Conservation (phyloP, 1,140 invertebrate species). For the Campoletis sonorensis region DNA sequence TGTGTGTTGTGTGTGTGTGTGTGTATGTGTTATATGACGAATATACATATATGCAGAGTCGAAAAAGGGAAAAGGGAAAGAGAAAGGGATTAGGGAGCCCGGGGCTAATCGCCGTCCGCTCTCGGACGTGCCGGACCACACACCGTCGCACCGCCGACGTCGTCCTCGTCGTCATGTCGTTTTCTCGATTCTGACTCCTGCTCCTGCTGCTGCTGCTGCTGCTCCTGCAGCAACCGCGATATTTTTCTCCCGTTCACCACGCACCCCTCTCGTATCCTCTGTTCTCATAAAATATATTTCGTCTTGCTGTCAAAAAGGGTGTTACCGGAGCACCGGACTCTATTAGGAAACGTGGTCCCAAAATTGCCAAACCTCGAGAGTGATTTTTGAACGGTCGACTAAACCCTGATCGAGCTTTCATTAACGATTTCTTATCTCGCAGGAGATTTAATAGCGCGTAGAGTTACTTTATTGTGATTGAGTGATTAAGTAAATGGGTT, state of each 20-base stretch:
- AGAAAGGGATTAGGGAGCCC: conserved; percentile 60
- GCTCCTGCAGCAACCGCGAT: conserved; percentile 48
- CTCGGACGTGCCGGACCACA: conserved; percentile 68
- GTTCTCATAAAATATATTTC: conserved; percentile 37
- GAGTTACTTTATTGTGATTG: no score
- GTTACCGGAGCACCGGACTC: not conserved
- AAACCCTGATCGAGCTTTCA: not conserved
- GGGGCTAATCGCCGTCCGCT: conserved; percentile 67
- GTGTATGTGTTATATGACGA: not conserved
- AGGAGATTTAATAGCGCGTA: no score
- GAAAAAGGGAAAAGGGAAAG: conserved; percentile 40
- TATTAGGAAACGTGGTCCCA: not conserved
- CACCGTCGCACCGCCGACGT: conserved; percentile 53
- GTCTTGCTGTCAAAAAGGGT: conserved; percentile 40
- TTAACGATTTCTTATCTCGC: not conserved
- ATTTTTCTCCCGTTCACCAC: conserved; percentile 19
- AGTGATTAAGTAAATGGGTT: no score
- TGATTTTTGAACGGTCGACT: not conserved
- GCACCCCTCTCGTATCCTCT: not conserved
- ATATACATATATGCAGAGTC: not conserved
- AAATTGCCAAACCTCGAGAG: not conserved
- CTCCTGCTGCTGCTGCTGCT: conserved; percentile 14
- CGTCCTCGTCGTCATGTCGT: conserved; percentile 39
- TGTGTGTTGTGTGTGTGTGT: no score
- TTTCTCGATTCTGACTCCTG: conserved; percentile 47